Conservation (phyloP, 2,888 invertebrate species). For the Pteria penguin region DNA sequence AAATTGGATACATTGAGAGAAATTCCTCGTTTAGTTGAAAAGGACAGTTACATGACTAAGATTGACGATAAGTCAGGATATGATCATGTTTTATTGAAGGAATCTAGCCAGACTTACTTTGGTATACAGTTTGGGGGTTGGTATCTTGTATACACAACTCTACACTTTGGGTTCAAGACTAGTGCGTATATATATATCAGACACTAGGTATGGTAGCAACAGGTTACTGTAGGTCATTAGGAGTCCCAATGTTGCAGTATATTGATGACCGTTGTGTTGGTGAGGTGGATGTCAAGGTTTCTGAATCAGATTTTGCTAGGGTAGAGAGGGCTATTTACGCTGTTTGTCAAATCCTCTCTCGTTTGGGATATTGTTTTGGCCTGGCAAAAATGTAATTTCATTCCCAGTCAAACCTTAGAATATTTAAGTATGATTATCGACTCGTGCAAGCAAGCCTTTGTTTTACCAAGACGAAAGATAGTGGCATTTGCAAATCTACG, state of each 20-base stretch:
- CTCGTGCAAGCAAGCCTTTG: constrained; percentile 18
- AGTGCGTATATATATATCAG: constrained; percentile 35
- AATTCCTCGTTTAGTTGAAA: constrained; percentile 31
- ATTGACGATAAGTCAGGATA: constrained; percentile 48
- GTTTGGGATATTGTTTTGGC: constrained; percentile 29
- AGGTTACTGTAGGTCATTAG: constrained; percentile 13
- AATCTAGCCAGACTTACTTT: constrained; percentile 30
- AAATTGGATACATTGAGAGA: no score
- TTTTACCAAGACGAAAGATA: background rate
- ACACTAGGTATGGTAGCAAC: constrained; percentile 10
- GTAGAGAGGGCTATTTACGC: background rate
- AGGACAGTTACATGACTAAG: constrained; percentile 10
- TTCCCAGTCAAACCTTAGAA: background rate
- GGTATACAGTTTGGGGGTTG: constrained; percentile 38
- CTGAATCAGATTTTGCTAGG: background rate
- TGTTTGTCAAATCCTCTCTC: constrained; percentile 14
- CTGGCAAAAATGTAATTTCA: constrained; percentile 19
- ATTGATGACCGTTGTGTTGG: constrained; percentile 35
- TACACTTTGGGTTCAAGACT: constrained; percentile 40
- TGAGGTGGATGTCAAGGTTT: background rate
- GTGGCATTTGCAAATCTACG: background rate
- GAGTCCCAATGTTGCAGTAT: constrained; percentile 13
- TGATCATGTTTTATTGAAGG: constrained; percentile 36
- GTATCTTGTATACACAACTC: constrained; percentile 32
- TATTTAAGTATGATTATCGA: constrained; percentile 29